Conservation (phyloP, 1,140 invertebrate genomes). For the Linepithema humile region DNA sequence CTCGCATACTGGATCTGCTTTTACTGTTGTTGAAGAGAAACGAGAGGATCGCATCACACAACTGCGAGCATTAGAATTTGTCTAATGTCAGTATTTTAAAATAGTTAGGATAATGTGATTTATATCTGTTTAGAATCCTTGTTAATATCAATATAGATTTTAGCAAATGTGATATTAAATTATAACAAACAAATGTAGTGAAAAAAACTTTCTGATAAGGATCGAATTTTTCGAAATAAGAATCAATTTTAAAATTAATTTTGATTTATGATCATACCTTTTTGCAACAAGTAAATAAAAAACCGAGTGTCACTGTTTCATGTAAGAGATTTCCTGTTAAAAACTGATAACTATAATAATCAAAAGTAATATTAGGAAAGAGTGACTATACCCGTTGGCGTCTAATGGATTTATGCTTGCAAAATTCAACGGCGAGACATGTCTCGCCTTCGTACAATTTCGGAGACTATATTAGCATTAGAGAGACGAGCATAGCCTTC, state of each 20-base stretch:
- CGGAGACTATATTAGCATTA: conserved; percentile 75
- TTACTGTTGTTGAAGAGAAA: not conserved
- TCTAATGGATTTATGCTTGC: conserved; percentile 66
- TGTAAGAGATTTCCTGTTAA: not conserved
- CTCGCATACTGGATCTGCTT: conserved; percentile 62
- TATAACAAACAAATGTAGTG: not conserved
- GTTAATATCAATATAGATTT: not conserved
- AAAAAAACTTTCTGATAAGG: not conserved
- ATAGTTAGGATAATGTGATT: not conserved
- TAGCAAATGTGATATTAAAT: not conserved
- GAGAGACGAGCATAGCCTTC: conserved; percentile 60
- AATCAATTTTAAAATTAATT: no score
- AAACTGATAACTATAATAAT: conserved; percentile 18
- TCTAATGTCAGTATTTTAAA: not conserved
- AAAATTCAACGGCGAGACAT: conserved; percentile 64
- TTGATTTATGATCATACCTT: not conserved
- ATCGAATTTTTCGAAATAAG: not conserved
- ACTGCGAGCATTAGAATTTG: not conserved
- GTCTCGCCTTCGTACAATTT: conserved; percentile 73
- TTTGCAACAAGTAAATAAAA: no score
- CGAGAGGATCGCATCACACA: not conserved
- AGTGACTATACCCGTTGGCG: conserved; percentile 11
- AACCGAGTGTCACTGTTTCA: no score
- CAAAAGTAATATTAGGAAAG: conserved; percentile 4
- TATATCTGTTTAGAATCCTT: not conserved